Evolutionary conservation across 1,140 invertebrate genomes (phyloP), one percentile per base, ranked within the genome.

Genomic region (Meloidogyne chitwoodi): DNA sequence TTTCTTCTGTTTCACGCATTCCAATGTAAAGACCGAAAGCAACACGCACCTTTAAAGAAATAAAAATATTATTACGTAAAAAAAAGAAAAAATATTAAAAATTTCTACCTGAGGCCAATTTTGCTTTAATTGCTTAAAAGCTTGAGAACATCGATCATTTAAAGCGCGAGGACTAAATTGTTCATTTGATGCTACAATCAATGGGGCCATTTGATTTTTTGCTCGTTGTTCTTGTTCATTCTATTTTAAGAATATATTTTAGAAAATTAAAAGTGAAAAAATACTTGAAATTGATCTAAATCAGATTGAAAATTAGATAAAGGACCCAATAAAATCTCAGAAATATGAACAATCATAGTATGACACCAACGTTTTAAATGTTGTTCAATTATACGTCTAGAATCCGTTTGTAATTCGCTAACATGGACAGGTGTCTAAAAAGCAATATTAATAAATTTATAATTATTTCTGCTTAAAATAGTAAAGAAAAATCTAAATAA

Each of bases 401-500:
- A 80, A 66, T 86, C 85, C 24, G 79, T 80, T 63, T 83, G 78
- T 14, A 80, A 69, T 76, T 86, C 85, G 26, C 77, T 81, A 12
- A 87, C 74, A 44, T 87, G 86, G 5, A 86, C 77, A 4, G 85
- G 85, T 41, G 85, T 63, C 84, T 85, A 34, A 78, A 83, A 82
- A 62, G 11, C 11, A 6, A 38, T 3, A 8, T 2, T 38, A 38
- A 38, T 4, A 38, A 38, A 10, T 4, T 38, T 38, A 27, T 16
- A 4, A 26, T n/a, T 44, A 16, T 16, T 44, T 44, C 41, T 16
- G 41, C 41, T 5, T 16, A 16, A 44, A 26, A n/a, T n/a, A n/a
- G n/a, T n/a, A n/a, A n/a, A 14, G 76, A 64, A 77, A 34, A 11
- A 74, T 34, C 14, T 34, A 16, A 63, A n/a, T 29, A 77, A 76